Conservation (phyloP, 2,888 invertebrate species). For the Tachina lurida region DNA sequence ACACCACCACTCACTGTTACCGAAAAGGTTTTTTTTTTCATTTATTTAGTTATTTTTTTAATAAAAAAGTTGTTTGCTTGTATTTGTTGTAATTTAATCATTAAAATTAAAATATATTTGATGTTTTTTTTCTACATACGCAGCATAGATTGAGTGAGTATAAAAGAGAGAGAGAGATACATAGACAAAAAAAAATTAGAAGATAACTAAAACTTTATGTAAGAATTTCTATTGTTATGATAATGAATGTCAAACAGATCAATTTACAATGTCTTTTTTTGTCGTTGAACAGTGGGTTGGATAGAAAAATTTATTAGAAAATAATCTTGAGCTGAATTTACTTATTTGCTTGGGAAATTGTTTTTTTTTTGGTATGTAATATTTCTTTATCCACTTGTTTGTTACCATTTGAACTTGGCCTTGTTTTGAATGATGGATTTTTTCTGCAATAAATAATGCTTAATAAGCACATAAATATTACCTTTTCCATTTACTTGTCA, state of each 20-base stretch:
- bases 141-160: neutral
- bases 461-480: no score
- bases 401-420: no score
- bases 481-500: no score
- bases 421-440: no score
- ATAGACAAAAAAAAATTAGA: conserved; percentile 11
- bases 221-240: conserved; percentile 69
- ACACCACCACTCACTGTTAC: neutral
- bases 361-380: neutral
- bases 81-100: conserved; percentile 60
- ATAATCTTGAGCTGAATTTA: neutral
- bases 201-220: conserved; percentile 46
- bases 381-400: no score
- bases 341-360: neutral
- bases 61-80: conserved; percentile 33
- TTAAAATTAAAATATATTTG: conserved; percentile 35
- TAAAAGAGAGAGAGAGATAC: neutral
- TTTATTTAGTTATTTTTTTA: no score
- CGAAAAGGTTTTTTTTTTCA: conserved; percentile 16
- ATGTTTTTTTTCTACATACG: neutral
- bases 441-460: no score
- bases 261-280: conserved; percentile 61
- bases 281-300: conserved; percentile 1
- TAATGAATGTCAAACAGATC: conserved; percentile 69
- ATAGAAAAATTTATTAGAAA: neutral